Evolutionary conservation across 2,888 invertebrate genomes (phyloP).

Genomic region (Capitulum mitella): DNA sequence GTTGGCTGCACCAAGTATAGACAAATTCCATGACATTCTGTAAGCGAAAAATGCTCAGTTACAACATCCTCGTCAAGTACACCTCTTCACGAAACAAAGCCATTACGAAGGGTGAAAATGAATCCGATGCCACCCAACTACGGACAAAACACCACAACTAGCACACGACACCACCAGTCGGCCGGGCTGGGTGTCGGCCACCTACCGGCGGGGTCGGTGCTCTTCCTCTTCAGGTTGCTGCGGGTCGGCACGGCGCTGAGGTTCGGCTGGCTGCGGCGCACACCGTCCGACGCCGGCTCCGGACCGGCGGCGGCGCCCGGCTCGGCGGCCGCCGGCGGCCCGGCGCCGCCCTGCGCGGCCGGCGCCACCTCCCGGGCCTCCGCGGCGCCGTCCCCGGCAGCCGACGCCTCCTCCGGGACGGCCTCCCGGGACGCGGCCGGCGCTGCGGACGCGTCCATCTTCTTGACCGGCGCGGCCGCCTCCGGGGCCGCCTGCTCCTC

Average conservation of each 20-base stretch:
- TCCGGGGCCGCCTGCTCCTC: neutral
- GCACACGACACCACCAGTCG: no score
- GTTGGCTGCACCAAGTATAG: no score
- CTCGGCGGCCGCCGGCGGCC: conserved; percentile 25
- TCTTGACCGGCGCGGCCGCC: no score
- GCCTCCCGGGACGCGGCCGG: conserved; percentile 27
- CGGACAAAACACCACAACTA: no score
- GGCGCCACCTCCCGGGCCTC: conserved; percentile 24
- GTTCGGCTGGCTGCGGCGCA: conserved; percentile 28
- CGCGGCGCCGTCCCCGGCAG: conserved; percentile 1
- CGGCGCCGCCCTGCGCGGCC: conserved; percentile 9
- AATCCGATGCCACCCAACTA: no score
- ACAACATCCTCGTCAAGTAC: no score
- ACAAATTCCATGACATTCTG: no score
- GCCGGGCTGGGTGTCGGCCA: no score
- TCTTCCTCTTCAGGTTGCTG: conserved; percentile 29
- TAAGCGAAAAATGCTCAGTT: no score
- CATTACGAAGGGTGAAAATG: no score
- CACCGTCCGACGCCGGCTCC: neutral
- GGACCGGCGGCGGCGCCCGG: neutral
- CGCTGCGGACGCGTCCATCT: conserved; percentile 21
- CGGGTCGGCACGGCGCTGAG: conserved; percentile 31
- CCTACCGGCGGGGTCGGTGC: neutral
- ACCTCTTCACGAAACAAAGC: no score
- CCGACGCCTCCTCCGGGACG: conserved; percentile 25